Percentiles rank a stretch among this genome's conserved stretches.
These are phyloP conservation scores for Ennomos fuscantarius DNA, from an alignment of 2,888 invertebrate species.

Conservation along the genomic window DNA sequence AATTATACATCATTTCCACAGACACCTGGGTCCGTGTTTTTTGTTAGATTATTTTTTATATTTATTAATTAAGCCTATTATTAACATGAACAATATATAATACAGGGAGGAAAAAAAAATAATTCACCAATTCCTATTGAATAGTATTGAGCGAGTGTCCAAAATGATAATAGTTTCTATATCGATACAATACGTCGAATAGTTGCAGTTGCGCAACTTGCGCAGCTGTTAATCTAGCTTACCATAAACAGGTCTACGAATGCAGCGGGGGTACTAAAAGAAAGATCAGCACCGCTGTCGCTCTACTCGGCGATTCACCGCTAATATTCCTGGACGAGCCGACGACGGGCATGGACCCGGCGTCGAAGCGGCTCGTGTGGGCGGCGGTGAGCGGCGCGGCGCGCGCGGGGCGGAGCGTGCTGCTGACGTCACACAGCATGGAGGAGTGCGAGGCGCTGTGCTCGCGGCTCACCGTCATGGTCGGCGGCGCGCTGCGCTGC, in stretches of 20 bases:
- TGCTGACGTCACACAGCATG: constrained; percentile 88
- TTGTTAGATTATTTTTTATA: too few species aligned
- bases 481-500: constrained; percentile 89
- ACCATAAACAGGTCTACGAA: constrained; percentile 68
- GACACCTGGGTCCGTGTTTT: too few species aligned
- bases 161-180: too few species aligned
- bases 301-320: constrained; percentile 88
- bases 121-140: too few species aligned
- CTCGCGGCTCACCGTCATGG: constrained; percentile 92
- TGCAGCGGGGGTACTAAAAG: constrained; percentile 91
- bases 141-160: too few species aligned
- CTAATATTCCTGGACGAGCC: constrained; percentile 89
- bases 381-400: constrained; percentile 86
- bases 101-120: too few species aligned
- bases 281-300: constrained; percentile 90
- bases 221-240: constrained; percentile 4
- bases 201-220: too few species aligned
- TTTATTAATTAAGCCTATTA: too few species aligned
- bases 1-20: too few species aligned
- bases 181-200: too few species aligned
- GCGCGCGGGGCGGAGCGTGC: constrained; percentile 88
- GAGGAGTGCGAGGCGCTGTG: constrained; percentile 94
- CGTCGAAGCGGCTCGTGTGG: constrained; percentile 93
- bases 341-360: constrained; percentile 91
- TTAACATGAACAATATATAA: too few species aligned